Percentiles rank a stretch among this genome's conserved stretches.
Evolutionary conservation across 2,888 invertebrate species (phyloP).

Genomic region (Nomada lathburiana): DNA sequence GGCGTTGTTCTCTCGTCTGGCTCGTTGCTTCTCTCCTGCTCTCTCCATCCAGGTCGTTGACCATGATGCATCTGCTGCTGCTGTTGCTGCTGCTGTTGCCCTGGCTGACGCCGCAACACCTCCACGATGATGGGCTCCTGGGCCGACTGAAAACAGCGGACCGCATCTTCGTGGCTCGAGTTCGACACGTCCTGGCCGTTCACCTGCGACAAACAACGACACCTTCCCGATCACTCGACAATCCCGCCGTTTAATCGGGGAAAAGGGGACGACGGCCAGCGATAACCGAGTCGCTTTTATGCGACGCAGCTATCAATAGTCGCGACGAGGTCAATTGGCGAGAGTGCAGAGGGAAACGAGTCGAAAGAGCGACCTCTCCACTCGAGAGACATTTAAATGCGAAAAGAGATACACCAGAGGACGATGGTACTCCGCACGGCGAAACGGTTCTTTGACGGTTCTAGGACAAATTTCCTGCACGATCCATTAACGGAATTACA

Average conservation of each 20-base stretch:
- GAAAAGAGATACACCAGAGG: neutral
- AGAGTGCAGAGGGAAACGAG: constrained; percentile 15
- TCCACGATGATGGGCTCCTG: constrained; percentile 87
- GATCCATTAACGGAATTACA: constrained; percentile 50
- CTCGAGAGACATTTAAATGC: constrained; percentile 33
- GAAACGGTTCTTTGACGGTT: constrained; percentile 39
- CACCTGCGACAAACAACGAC: constrained; percentile 82
- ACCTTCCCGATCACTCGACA: no score
- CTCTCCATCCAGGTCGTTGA: constrained; percentile 32
- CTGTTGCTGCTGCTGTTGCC: constrained; percentile 22
- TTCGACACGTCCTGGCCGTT: constrained; percentile 88
- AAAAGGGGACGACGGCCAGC: neutral
- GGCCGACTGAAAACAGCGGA: constrained; percentile 87
- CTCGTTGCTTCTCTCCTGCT: constrained; percentile 27
- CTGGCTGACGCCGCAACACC: constrained; percentile 85
- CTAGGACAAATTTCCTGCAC: constrained; percentile 46
- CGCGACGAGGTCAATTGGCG: constrained; percentile 46
- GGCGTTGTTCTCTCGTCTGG: constrained; percentile 22
- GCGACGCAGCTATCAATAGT: constrained; percentile 27
- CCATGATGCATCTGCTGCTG: constrained; percentile 10
- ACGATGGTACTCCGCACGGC: neutral
- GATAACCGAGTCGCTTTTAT: neutral
- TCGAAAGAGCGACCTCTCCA: neutral
- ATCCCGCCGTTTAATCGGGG: neutral
- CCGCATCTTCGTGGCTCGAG: constrained; percentile 87